Conservation (phyloP, 2,113 vertebrate genomes). For the Perognathus longimembris region DNA sequence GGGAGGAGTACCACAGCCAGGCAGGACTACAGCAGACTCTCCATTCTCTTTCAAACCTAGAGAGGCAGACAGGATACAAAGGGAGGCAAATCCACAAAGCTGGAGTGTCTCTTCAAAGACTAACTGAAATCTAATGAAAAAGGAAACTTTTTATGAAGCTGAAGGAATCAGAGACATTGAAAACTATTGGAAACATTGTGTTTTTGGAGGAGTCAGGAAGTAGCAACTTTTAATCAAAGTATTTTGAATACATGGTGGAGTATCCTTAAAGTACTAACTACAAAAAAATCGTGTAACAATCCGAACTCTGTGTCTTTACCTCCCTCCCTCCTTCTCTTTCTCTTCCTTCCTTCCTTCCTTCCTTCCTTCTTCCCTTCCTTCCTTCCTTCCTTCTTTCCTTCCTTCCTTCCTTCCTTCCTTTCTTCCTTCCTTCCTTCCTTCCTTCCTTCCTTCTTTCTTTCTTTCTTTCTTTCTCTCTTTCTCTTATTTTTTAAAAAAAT, state of each 20-base stretch:
- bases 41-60: not conserved
- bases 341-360: no score
- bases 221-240: conserved; percentile 28
- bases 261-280: conserved; percentile 17
- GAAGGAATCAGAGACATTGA: conserved; percentile 47
- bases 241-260: not conserved
- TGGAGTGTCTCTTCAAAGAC: conserved; percentile 30
- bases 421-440: no score
- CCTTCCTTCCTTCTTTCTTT: no score
- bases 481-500: no score
- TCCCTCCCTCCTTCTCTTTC: no score
- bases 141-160: conserved; percentile 41
- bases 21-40: not conserved
- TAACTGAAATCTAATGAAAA: conserved; percentile 50
- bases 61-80: conserved; percentile 29
- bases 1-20: not conserved
- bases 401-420: no score
- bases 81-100: not conserved
- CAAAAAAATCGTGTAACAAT: no score
- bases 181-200: conserved; percentile 34
- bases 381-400: no score
- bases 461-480: no score
- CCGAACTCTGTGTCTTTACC: no score
- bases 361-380: no score
- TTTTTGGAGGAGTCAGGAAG: not conserved